Conservation (phyloP, 2,888 invertebrate species). For the Halictus ligatus region DNA sequence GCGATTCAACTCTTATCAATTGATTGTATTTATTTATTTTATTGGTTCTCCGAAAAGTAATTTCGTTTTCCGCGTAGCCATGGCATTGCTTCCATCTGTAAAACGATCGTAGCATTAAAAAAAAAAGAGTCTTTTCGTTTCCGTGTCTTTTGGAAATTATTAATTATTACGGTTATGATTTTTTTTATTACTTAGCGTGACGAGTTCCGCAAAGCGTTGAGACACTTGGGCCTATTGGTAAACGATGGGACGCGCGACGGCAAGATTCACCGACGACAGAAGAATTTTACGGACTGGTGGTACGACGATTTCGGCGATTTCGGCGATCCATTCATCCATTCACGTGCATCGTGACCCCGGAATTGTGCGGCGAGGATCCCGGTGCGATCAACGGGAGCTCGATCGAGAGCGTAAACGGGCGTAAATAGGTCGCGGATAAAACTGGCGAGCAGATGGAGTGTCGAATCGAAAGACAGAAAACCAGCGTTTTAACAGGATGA, state of each 20-base stretch:
- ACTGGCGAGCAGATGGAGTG: conserved; percentile 2
- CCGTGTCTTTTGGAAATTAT: too few relatives aligned
- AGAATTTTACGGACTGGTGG: background rate
- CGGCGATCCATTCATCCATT: conserved; percentile 12
- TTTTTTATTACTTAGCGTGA: too few relatives aligned
- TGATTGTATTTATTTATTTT: too few relatives aligned
- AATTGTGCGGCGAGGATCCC: background rate
- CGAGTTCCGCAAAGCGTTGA: too few relatives aligned
- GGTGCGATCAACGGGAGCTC: background rate
- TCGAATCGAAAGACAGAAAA: conserved; percentile 11
- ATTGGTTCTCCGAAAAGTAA: too few relatives aligned
- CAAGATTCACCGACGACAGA: background rate
- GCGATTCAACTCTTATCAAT: background rate
- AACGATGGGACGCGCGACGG: background rate
- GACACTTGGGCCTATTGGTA: too few relatives aligned
- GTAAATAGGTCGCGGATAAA: conserved; percentile 27
- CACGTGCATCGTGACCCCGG: conserved; percentile 6
- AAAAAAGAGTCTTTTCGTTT: too few relatives aligned
- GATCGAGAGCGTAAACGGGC: background rate
- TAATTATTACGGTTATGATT: background rate
- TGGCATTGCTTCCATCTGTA: too few relatives aligned
- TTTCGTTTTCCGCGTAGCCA: too few relatives aligned
- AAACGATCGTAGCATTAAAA: too few relatives aligned
- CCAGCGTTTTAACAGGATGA: background rate
- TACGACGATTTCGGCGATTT: background rate